These are phyloP conservation scores for Coenonympha glycerion DNA, from an alignment of 2,888 invertebrate species.

Conservation along the genomic window DNA sequence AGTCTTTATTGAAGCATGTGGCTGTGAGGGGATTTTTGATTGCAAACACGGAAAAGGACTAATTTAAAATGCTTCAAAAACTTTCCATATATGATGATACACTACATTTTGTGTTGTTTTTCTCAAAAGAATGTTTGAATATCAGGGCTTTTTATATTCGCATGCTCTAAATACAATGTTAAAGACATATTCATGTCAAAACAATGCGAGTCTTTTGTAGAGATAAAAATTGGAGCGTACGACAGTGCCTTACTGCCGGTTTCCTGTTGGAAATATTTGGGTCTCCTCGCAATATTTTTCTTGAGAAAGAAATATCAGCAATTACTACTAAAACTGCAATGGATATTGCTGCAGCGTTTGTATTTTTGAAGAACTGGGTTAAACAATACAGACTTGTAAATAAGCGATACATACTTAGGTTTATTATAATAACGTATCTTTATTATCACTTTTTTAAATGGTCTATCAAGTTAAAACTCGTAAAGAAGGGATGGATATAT, in stretches of 20 bases:
- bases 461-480: too few species aligned
- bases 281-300: slow-evolving; percentile 18
- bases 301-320: slow-evolving; percentile 7
- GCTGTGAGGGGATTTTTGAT: slow-evolving; percentile 43
- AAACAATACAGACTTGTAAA: background rate
- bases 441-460: too few species aligned
- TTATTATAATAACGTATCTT: too few species aligned
- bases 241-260: slow-evolving; percentile 10
- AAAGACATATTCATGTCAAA: slow-evolving; percentile 10
- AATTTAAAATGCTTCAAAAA: too few species aligned
- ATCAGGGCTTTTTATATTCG: background rate
- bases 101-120: too few species aligned
- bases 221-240: slow-evolving; percentile 26
- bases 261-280: slow-evolving; percentile 22
- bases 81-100: too few species aligned
- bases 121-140: background rate
- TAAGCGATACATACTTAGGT: too few species aligned
- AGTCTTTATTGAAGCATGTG: slow-evolving; percentile 55
- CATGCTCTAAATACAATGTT: background rate
- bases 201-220: slow-evolving; percentile 20
- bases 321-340: slow-evolving; percentile 6
- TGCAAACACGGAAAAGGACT: too few species aligned
- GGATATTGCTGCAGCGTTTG: background rate
- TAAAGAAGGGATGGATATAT: too few species aligned
- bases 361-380: background rate